phyloP scores from a whole-genome alignment of 2,888 invertebrate species.

The Dynastes maya region DNA sequence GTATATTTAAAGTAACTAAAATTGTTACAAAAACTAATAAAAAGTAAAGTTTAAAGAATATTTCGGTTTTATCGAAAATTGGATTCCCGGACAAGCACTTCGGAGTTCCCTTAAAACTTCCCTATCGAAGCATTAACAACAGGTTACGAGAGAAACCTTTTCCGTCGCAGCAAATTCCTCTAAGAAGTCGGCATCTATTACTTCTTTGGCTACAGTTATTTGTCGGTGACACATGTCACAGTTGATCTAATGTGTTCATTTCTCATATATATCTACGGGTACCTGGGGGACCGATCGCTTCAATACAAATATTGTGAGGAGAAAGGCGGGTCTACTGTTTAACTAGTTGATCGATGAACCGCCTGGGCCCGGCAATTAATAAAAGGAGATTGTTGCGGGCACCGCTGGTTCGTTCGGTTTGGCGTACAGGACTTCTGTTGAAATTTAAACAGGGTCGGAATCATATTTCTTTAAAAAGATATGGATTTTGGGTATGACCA shows the following conservation, averaged over 20 bases:
- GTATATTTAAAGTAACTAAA: too few species aligned
- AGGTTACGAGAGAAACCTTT: neutral
- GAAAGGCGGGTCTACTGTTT: slow-evolving; percentile 60
- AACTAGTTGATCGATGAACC: slow-evolving; percentile 63
- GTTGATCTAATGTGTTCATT: slow-evolving; percentile 61
- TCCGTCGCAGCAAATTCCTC: neutral
- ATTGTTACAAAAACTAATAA: too few species aligned
- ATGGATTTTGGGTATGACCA: too few species aligned
- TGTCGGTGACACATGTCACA: slow-evolving; percentile 61
- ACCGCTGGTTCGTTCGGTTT: too few species aligned
- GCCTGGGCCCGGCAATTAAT: slow-evolving; percentile 59
- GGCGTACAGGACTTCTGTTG: too few species aligned
- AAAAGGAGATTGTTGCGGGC: slow-evolving; percentile 43
- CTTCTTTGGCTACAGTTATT: slow-evolving; percentile 45
- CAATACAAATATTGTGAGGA: slow-evolving; percentile 68
- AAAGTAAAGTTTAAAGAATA: too few species aligned
- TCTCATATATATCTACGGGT: slow-evolving; percentile 60
- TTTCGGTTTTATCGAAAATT: too few species aligned
- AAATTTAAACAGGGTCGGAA: too few species aligned
- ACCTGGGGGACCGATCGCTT: slow-evolving; percentile 51
- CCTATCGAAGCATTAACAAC: too few species aligned
- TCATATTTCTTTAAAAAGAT: too few species aligned
- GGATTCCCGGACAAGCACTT: too few species aligned
- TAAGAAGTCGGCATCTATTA: slow-evolving; percentile 1
- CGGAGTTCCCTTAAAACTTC: too few species aligned